Base-by-base conservation (phyloP, 1,140 invertebrate genomes). In the Lasioglossum albipes region DNA sequence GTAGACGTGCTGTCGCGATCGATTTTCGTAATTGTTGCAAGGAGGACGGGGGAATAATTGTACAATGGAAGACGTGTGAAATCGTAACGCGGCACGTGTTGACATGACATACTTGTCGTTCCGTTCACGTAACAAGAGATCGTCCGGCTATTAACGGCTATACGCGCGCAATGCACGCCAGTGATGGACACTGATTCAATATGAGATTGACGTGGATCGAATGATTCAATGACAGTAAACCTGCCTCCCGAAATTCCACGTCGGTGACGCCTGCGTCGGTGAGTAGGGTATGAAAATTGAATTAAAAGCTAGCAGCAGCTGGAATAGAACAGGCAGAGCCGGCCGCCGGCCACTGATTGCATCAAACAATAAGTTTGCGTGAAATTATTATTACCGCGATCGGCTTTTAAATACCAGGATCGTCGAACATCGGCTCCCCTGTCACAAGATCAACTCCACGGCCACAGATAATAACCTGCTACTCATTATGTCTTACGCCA, bases 161-260 rank as follows among this genome's bases (percentile, higher is more conserved):
- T 64, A 62, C 74, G 79, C 74, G 67, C 69, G 80, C 83, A 88
- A 88, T 85, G 76, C 74, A 67, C 54, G 69, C 64, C 54, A 84
- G 74, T 85, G 83, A 87, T 85, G 80, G 86, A 81, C 83, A 87
- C 81, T 88, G 83, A 88, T 88, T 88, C 83, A 83, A 88, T 85
- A 81, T 74, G 77, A 83, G 79, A 88, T 88, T 88, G 86, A 83
- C 86, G 83, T 79, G 85, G 69, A 84, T 84, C 85, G 75, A 87
- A 87, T 87, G 86, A 87, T 87, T 87, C 85, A 83, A 84, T 84
- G 82, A 87, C 70, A 84, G 79, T 71, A 86, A 87, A 86, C 69
- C 82, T 65, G 36, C 74, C 59, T 68, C 65, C 59, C 75, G 75
- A 77, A 87, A 84, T 87, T 79, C 54, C 69, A 61, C 13, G 42